Conservation (phyloP, 2,888 invertebrate genomes). For the Elysia crispata region DNA sequence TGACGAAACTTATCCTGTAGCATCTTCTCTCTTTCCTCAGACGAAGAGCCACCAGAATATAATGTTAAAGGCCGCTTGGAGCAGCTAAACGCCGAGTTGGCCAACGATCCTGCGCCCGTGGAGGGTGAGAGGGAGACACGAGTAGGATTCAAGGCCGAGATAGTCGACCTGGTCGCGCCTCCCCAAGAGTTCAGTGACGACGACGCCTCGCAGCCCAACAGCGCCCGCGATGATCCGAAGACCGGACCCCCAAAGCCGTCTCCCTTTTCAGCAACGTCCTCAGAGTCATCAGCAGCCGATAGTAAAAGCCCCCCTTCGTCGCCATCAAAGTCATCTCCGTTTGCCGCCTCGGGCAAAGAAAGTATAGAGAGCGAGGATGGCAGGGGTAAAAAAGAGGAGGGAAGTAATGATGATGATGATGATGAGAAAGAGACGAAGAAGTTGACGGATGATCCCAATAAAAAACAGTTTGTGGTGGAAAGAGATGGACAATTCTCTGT, state of each 20-base stretch:
- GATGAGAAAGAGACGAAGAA: slow-evolving; percentile 17
- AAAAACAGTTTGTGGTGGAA: slow-evolving; percentile 73
- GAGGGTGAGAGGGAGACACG: slow-evolving; percentile 64
- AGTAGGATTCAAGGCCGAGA: slow-evolving; percentile 72
- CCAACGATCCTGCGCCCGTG: slow-evolving; percentile 69
- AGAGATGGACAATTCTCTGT: slow-evolving; percentile 73
- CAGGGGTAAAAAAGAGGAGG: slow-evolving; percentile 9
- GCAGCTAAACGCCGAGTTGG: slow-evolving; percentile 72
- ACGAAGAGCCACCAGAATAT: slow-evolving; percentile 68
- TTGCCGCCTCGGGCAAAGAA: not conserved
- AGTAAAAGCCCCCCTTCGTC: not conserved
- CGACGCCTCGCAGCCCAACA: slow-evolving; percentile 50
- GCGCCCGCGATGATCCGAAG: slow-evolving; percentile 14
- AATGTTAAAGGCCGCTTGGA: slow-evolving; percentile 73
- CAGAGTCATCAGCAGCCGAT: not conserved
- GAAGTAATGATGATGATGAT: not conserved
- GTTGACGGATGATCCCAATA: slow-evolving; percentile 41
- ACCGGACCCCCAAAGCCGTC: not conserved
- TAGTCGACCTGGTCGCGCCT: slow-evolving; percentile 73
- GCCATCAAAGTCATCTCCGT: no score
- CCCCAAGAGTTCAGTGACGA: slow-evolving; percentile 64
- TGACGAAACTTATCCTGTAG: no score
- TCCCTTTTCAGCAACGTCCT: not conserved
- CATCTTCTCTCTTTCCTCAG: not conserved
- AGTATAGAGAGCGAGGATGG: not conserved